Conservation (phyloP, 2,113 vertebrate genomes). For the Pontoporia blainvillei region DNA sequence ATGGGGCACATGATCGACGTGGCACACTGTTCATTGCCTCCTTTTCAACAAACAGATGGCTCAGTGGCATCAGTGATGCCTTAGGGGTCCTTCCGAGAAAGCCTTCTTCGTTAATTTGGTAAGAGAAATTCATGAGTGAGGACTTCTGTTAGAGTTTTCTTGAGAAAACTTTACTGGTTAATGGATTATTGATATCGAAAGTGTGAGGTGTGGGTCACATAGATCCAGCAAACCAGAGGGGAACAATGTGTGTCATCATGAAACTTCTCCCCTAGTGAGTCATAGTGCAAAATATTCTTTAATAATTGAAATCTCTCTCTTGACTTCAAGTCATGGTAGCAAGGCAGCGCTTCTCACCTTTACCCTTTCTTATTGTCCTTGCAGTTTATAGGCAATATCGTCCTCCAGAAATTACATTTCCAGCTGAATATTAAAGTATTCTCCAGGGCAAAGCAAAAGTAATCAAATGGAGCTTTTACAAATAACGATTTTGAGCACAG, state of each 20-base stretch:
- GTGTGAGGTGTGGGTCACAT: not conserved
- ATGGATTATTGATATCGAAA: constrained; percentile 66
- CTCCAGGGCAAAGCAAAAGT: constrained; percentile 78
- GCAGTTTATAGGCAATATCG: constrained; percentile 59
- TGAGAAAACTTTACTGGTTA: constrained; percentile 71
- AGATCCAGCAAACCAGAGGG: constrained; percentile 50
- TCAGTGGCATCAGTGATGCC: constrained; percentile 67
- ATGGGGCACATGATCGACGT: not conserved
- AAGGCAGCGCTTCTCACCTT: constrained; percentile 36
- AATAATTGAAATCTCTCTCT: constrained; percentile 60
- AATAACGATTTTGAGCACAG: constrained; percentile 74
- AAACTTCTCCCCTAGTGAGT: constrained; percentile 55
- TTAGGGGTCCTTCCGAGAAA: constrained; percentile 75
- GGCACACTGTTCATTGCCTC: constrained; percentile 14
- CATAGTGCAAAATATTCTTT: constrained; percentile 56
- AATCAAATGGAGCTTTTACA: constrained; percentile 79
- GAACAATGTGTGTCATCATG: not conserved
- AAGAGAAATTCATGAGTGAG: constrained; percentile 70
- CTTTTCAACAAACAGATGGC: constrained; percentile 57
- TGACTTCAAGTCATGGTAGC: constrained; percentile 65
- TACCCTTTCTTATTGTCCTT: constrained; percentile 59
- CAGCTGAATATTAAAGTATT: constrained; percentile 77
- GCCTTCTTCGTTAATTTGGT: constrained; percentile 72
- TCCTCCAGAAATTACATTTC: constrained; percentile 76
- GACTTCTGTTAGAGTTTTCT: constrained; percentile 75